Percentiles rank a stretch among this genome's conserved stretches.
These are phyloP conservation scores for Ylistrum balloti DNA, from an alignment of 1,140 invertebrate species.

Conservation along the genomic window DNA sequence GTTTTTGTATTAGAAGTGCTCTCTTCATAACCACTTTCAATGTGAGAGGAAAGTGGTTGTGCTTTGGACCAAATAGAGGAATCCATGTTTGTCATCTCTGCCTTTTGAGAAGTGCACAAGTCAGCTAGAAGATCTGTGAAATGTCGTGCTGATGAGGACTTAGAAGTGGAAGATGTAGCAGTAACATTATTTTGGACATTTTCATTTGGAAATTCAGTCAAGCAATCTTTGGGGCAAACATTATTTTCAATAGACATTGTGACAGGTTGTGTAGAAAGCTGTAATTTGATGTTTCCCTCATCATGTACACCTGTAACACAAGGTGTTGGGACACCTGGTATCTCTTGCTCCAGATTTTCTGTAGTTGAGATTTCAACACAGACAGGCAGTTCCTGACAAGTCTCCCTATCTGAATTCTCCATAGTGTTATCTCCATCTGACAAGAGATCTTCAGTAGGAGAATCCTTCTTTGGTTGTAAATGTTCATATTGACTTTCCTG, in stretches of 20 bases:
- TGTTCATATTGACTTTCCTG: background rate
- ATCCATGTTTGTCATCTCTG: background rate
- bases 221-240: background rate
- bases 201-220: background rate
- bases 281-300: background rate
- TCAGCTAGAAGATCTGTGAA: constrained; percentile 27
- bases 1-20: background rate
- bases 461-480: background rate
- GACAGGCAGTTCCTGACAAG: background rate
- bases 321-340: background rate
- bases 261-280: background rate
- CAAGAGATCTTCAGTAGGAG: background rate
- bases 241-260: background rate
- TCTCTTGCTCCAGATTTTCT: background rate
- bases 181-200: background rate
- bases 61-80: background rate
- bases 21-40: background rate
- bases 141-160: background rate
- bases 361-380: background rate
- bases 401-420: background rate
- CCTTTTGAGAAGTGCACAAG: background rate
- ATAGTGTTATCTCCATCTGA: background rate
- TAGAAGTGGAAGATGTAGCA: background rate
- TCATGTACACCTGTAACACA: too few relatives aligned
- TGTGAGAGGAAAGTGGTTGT: background rate